Evolutionary conservation across 1,140 invertebrate genomes (phyloP), one percentile per base, ranked within the genome.

Genomic region (Papilio aristodemus): DNA sequence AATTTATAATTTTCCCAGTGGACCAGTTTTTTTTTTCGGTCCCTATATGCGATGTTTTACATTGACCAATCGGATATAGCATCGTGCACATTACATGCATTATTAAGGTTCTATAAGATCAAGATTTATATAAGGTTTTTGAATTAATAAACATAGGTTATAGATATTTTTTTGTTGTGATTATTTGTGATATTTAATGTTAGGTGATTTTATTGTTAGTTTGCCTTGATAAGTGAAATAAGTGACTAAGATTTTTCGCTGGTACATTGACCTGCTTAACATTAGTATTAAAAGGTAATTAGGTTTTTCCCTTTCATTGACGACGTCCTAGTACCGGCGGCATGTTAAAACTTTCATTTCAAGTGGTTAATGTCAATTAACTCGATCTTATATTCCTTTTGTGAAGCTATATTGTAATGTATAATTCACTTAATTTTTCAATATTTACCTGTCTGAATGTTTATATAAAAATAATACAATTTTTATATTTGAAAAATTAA

Each of bases 361-460:
- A 62, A 43, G 11, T 54, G 46, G 46, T 54, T 22, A 32, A 43
- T 64, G 39, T 39, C 39, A 64, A 25, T 64, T 43, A 64, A 43
- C 17, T 64, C 25, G 39, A 27, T 64, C 60, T n/a, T 19, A 19
- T 63, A 63, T 63, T 43, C 38, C 60, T 63, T 63, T 63, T 63
- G 60, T 63, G 19, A 22, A 9, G 14, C 36, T 41, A 43, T 6
- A 43, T 63, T 39, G 60, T 63, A 19, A 46, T 17, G 43, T 2
- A 46, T 46, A 22, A 46, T 46, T 22, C 43, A 46, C 43, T 10
- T 17, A 3, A 10, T 46, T 1, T 46, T 19, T 10, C 5, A 19
- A 46, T 19, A 19, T 3, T 17, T 19, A 46, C 17, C 14, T 19
- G 17, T 46, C 8, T 46, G 41, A 46, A 17, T 46, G 17, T 46